A percentile compares a stretch with the other conserved stretches of the same genome.
Conservation (phyloP, 1,140 invertebrate species). For the Drosophila santomea region DNA sequence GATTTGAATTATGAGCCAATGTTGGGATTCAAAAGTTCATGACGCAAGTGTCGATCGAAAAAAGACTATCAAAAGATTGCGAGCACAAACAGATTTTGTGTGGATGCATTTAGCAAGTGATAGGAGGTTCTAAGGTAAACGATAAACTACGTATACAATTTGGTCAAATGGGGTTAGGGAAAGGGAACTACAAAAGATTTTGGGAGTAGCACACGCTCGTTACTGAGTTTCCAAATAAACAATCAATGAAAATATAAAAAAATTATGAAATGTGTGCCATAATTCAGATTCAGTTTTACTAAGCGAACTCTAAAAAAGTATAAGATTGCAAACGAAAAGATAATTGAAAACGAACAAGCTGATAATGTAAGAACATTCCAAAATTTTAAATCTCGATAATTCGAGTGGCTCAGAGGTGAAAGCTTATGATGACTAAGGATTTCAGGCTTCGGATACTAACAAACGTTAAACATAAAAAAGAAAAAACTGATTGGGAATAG, state of each 20-base stretch:
- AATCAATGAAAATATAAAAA: slow-evolving; percentile 2
- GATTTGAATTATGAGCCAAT: neutral
- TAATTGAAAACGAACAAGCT: neutral
- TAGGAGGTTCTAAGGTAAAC: neutral
- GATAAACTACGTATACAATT: slow-evolving; percentile 1
- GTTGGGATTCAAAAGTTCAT: neutral
- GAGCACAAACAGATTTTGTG: slow-evolving; percentile 42
- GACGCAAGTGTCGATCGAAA: slow-evolving; percentile 39
- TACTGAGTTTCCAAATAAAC: slow-evolving; percentile 5
- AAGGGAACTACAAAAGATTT: neutral
- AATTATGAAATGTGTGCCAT: neutral
- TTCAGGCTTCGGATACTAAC: neutral
- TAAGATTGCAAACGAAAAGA: neutral
- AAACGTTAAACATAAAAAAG: slow-evolving; percentile 10
- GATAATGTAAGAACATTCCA: neutral
- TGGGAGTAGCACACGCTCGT: slow-evolving; percentile 3
- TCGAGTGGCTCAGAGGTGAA: too few species aligned
- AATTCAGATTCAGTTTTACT: neutral
- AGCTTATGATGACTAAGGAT: neutral
- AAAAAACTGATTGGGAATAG: neutral
- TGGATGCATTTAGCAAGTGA: slow-evolving; percentile 43
- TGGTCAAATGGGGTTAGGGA: neutral
- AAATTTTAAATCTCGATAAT: neutral
- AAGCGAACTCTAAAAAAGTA: neutral
- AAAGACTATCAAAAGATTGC: slow-evolving; percentile 32